phyloP scores from a whole-genome alignment of 2,888 invertebrate genomes.

The Bembecia ichneumoniformis region DNA sequence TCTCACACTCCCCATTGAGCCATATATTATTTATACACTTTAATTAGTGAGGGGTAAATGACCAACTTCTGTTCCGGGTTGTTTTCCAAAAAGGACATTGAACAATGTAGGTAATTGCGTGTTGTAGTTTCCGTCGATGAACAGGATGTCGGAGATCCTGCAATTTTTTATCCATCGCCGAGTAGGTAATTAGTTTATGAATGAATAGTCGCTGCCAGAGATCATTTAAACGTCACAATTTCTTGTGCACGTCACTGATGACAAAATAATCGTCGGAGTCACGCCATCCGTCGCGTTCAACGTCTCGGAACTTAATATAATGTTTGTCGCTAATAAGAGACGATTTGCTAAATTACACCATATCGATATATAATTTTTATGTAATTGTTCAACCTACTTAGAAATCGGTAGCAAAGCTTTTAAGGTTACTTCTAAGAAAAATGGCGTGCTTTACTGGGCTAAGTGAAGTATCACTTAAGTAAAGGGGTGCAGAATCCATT shows the following conservation, averaged over 20 bases:
- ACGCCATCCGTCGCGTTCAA: slow-evolving; percentile 25
- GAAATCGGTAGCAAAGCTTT: too few species aligned
- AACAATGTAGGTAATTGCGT: slow-evolving; percentile 3
- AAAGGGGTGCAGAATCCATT: too few species aligned
- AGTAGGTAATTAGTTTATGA: slow-evolving; percentile 18
- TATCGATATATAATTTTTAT: neutral
- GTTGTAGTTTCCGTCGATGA: slow-evolving; percentile 7
- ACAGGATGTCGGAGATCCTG: slow-evolving; percentile 32
- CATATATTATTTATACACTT: slow-evolving; percentile 51
- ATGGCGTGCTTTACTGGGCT: too few species aligned
- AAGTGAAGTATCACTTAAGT: too few species aligned
- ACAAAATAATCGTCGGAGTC: slow-evolving; percentile 38
- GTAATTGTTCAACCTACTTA: too few species aligned
- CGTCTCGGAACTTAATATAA: neutral
- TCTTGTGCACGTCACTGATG: slow-evolving; percentile 51
- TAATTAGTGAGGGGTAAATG: slow-evolving; percentile 67
- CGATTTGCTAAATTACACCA: neutral
- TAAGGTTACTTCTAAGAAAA: too few species aligned
- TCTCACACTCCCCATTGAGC: slow-evolving; percentile 60
- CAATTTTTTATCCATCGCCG: slow-evolving; percentile 26
- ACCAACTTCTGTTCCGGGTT: slow-evolving; percentile 49
- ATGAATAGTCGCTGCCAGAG: slow-evolving; percentile 40
- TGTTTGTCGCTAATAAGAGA: neutral
- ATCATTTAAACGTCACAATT: slow-evolving; percentile 45
- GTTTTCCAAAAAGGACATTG: slow-evolving; percentile 10